Evolutionary conservation across 2,113 vertebrate species (phyloP).

Genomic region (Myrmophylax atrothorax): DNA sequence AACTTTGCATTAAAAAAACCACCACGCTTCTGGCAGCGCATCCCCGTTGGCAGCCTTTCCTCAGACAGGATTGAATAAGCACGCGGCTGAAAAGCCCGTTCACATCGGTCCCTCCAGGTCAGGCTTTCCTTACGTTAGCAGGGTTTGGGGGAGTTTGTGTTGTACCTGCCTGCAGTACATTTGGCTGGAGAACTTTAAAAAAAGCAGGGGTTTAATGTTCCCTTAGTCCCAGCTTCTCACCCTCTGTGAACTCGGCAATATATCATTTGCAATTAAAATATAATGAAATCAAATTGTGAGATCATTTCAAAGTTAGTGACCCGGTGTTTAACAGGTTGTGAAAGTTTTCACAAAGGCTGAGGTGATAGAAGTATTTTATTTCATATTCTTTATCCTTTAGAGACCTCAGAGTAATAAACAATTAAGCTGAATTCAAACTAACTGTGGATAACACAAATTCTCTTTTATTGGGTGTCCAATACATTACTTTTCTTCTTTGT

Average conservation of each 20-base stretch:
- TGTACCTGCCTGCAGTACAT: constrained; percentile 56
- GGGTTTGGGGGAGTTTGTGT: constrained; percentile 8
- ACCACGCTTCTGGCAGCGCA: neutral
- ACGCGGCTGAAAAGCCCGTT: constrained; percentile 18
- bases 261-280: constrained; percentile 59
- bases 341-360: constrained; percentile 49
- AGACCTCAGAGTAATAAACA: constrained; percentile 61
- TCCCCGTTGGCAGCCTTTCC: constrained; percentile 15
- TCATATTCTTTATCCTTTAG: constrained; percentile 10
- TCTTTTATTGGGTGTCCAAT: neutral
- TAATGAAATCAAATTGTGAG: constrained; percentile 60
- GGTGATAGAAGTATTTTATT: constrained; percentile 11
- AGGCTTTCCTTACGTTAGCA: neutral
- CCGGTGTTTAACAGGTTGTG: constrained; percentile 31
- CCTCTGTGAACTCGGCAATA: neutral
- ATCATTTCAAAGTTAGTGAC: constrained; percentile 42
- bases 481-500: neutral
- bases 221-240: constrained; percentile 5
- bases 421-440: constrained; percentile 37
- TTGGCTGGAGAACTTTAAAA: neutral
- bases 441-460: constrained; percentile 28
- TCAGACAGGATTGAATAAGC: neutral
- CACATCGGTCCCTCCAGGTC: neutral
- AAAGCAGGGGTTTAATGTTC: neutral
- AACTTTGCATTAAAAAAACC: constrained; percentile 65